phyloP scores from a whole-genome alignment of 2,113 vertebrate genomes.

The Tachycineta bicolor region DNA sequence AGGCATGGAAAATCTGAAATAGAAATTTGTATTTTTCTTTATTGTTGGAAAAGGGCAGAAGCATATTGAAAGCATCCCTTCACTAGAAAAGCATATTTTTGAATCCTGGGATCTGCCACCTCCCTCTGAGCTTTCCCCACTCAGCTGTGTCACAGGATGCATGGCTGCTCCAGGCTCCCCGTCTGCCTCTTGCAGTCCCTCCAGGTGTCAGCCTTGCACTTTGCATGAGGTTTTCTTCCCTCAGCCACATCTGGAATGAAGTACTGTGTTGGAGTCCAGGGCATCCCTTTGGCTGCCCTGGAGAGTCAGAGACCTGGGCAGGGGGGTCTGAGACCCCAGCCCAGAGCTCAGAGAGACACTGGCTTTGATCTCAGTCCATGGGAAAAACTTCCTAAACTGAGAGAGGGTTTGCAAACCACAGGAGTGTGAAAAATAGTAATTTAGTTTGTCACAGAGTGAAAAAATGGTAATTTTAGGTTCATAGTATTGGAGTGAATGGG shows the following conservation, averaged over 20 bases:
- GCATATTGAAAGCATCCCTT: not conserved
- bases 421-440: no score
- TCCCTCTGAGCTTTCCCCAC: not conserved
- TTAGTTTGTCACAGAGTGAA: no score
- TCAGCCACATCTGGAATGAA: not conserved
- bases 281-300: no score
- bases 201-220: constrained; percentile 74
- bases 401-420: no score
- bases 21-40: not conserved
- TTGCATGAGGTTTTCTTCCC: not conserved
- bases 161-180: not conserved
- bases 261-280: no score
- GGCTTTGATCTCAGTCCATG: no score
- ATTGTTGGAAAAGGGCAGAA: not conserved
- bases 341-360: no score
- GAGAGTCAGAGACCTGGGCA: no score
- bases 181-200: constrained; percentile 24
- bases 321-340: no score
- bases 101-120: not conserved
- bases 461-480: no score
- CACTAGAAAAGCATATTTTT: not conserved
- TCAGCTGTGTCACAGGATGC: not conserved
- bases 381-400: no score
- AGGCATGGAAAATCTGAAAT: not conserved
- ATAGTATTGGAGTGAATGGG: no score